A percentile compares a stretch with the other conserved stretches of the same genome.
Evolutionary conservation across 2,797 vertebrate genomes (phyloP).

Genomic region (Rachycentron canadum): DNA sequence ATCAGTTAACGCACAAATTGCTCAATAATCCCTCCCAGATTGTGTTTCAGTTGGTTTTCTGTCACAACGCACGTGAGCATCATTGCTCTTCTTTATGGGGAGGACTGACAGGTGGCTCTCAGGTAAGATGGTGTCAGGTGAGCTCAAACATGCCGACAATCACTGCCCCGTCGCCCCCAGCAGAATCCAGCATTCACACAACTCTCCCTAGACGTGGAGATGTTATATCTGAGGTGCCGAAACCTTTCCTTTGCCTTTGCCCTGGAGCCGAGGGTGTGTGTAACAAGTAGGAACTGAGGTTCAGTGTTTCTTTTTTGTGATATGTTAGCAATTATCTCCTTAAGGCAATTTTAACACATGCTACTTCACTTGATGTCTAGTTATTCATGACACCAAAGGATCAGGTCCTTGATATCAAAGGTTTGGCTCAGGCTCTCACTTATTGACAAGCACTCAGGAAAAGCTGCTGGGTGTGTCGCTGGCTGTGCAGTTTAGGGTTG

Average conservation of each 20-base stretch:
- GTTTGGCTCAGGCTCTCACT: slow-evolving; percentile 38
- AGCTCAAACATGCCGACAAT: slow-evolving; percentile 63
- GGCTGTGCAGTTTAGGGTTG: slow-evolving; percentile 33
- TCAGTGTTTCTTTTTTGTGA: slow-evolving; percentile 42
- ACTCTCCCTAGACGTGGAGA: slow-evolving; percentile 62
- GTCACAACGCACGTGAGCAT: slow-evolving; percentile 75
- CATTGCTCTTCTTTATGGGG: slow-evolving; percentile 60
- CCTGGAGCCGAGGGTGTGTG: slow-evolving; percentile 50
- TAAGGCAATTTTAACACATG: slow-evolving; percentile 55
- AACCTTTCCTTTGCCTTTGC: slow-evolving; percentile 52
- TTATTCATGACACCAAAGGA: slow-evolving; percentile 63
- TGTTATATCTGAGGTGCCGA: slow-evolving; percentile 73
- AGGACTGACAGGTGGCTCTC: slow-evolving; percentile 68
- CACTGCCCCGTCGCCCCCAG: slow-evolving; percentile 38
- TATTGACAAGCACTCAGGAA: slow-evolving; percentile 49
- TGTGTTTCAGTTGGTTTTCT: slow-evolving; percentile 73
- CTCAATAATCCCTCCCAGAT: slow-evolving; percentile 73
- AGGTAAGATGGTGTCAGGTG: slow-evolving; percentile 74
- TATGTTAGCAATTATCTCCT: slow-evolving; percentile 53
- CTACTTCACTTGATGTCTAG: slow-evolving; percentile 61
- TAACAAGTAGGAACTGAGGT: slow-evolving; percentile 34
- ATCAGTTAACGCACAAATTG: slow-evolving; percentile 81
- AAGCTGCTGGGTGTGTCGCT: slow-evolving; percentile 30
- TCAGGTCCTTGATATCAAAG: slow-evolving; percentile 64
- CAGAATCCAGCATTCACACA: slow-evolving; percentile 37